These are phyloP conservation scores for Climacteris rufus DNA, from an alignment of 2,113 vertebrate genomes.

Conservation along the genomic window DNA sequence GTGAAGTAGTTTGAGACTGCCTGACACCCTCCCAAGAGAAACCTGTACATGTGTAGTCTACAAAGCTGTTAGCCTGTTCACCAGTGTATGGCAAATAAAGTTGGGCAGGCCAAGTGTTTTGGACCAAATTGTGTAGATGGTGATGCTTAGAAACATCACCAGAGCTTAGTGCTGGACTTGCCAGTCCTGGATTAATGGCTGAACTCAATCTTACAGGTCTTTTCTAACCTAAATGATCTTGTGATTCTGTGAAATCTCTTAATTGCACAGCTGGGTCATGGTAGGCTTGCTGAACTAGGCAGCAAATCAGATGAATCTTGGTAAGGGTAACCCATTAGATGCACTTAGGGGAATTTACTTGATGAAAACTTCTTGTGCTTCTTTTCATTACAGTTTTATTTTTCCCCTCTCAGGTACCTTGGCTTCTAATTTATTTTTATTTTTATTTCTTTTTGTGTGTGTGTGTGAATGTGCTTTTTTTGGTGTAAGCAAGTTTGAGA, in stretches of 20 bases:
- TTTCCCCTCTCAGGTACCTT: neutral
- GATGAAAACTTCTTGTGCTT: neutral
- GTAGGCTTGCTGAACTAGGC: neutral
- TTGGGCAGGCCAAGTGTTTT: neutral
- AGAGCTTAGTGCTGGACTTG: neutral
- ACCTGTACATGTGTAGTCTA: accelerated
- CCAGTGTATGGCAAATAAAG: neutral
- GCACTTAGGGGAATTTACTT: neutral
- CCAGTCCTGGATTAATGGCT: neutral
- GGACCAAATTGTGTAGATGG: neutral
- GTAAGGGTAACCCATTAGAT: neutral
- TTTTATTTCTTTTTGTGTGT: neutral
- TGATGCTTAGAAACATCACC: neutral
- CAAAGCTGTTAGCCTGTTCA: neutral
- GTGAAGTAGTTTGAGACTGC: neutral
- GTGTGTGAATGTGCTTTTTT: neutral
- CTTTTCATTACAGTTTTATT: neutral
- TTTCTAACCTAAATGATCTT: neutral
- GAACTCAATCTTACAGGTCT: neutral
- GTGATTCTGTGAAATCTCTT: neutral
- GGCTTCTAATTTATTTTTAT: neutral
- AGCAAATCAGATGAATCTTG: neutral
- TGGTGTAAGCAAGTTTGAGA: neutral
- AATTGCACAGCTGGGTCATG: neutral
- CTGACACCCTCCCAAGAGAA: neutral